phyloP scores from a whole-genome alignment of 2,797 vertebrate species.

The Microctenopoma stevenorrisi region DNA sequence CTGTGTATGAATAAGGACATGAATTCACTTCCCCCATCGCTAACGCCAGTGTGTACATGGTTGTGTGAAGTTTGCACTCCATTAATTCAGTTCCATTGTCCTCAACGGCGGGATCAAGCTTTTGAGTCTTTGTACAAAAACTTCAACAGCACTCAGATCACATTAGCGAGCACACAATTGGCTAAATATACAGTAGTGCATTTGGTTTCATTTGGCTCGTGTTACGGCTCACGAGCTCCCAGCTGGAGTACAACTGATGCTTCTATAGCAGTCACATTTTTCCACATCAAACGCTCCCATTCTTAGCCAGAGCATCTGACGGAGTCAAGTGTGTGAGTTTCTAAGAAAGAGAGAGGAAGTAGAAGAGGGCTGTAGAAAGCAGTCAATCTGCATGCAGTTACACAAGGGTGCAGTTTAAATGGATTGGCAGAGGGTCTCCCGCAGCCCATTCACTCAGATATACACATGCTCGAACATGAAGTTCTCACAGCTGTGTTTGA shows the following conservation, averaged over 20 bases:
- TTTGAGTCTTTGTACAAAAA: constrained; percentile 57
- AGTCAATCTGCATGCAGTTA: constrained; percentile 64
- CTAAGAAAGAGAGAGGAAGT: constrained; percentile 37
- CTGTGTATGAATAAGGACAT: constrained; percentile 13
- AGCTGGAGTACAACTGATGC: constrained; percentile 56
- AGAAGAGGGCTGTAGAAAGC: constrained; percentile 40
- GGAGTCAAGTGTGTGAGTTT: constrained; percentile 37
- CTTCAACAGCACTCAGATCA: constrained; percentile 57
- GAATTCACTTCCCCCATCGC: constrained; percentile 2
- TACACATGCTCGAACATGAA: constrained; percentile 51
- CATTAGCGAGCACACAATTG: constrained; percentile 47
- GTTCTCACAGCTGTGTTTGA: constrained; percentile 50
- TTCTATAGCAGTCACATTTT: constrained; percentile 50
- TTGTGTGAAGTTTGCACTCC: constrained; percentile 22
- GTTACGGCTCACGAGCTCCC: constrained; percentile 53
- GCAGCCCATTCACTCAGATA: constrained; percentile 46
- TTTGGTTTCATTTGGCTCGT: constrained; percentile 63
- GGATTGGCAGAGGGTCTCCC: constrained; percentile 66
- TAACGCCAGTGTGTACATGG: constrained; percentile 7
- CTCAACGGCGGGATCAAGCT: constrained; percentile 47
- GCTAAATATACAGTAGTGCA: constrained; percentile 45
- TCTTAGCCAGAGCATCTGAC: constrained; percentile 51
- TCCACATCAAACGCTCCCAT: constrained; percentile 59
- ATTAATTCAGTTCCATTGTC: constrained; percentile 48
- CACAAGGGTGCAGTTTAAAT: constrained; percentile 65